These are phyloP conservation scores for Phalacrocorax carbo DNA, from an alignment of 2,113 vertebrate species.

Conservation along the genomic window DNA sequence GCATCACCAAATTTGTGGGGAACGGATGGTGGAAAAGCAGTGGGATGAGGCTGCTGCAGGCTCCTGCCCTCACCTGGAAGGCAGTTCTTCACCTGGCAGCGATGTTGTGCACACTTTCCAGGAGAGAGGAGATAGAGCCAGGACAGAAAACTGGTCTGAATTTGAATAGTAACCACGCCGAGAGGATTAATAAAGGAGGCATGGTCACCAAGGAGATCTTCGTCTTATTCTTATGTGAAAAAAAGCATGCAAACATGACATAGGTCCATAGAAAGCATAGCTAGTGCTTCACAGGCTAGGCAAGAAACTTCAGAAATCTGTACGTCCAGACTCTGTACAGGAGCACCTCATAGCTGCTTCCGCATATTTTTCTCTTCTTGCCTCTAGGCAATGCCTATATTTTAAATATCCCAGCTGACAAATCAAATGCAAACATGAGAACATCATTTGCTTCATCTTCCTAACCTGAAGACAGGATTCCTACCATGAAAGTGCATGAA, in stretches of 20 bases:
- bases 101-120: background rate
- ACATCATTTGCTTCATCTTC: background rate
- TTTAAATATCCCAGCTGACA: background rate
- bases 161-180: background rate
- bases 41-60: background rate
- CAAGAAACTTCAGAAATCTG: background rate
- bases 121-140: background rate
- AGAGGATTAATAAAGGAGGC: background rate
- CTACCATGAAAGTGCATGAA: background rate
- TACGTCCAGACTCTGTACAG: background rate
- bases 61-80: background rate
- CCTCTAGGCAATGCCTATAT: background rate
- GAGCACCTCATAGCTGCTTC: background rate
- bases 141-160: background rate
- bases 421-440: background rate
- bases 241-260: background rate
- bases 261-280: background rate
- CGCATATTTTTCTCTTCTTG: background rate
- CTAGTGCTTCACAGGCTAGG: background rate
- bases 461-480: background rate
- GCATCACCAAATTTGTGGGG: background rate
- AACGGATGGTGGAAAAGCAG: background rate
- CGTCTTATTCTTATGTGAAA: background rate
- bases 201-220: background rate
- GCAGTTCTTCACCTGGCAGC: background rate